Evolutionary conservation across 2,888 invertebrate species (phyloP).

Genomic region (Erebia palarica): DNA sequence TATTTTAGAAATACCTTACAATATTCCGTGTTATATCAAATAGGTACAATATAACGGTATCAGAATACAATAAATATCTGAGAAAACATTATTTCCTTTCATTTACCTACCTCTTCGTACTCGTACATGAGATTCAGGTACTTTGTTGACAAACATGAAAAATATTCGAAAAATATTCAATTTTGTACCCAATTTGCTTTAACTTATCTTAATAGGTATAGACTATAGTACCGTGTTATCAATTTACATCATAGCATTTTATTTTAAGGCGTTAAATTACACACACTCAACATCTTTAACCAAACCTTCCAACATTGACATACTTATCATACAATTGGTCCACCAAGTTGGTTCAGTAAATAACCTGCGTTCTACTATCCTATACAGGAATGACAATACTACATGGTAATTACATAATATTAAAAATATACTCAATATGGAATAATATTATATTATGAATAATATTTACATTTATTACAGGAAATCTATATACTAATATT

Average conservation of each 20-base stretch:
- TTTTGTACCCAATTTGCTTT: too few species aligned
- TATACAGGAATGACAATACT: constrained; percentile 7
- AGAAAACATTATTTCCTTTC: background rate
- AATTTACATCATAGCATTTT: background rate
- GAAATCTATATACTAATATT: too few species aligned
- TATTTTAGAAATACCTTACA: background rate
- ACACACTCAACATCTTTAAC: background rate
- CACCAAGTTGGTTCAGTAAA: background rate
- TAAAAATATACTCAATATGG: background rate
- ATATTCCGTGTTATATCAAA: background rate
- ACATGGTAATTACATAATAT: background rate
- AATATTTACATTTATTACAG: background rate
- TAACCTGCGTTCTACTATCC: background rate
- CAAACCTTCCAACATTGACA: background rate
- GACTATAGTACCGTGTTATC: background rate
- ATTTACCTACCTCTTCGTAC: background rate
- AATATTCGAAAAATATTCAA: constrained; percentile 16
- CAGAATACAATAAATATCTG: constrained; percentile 13
- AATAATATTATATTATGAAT: background rate
- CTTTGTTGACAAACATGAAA: background rate
- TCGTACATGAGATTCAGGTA: constrained; percentile 4
- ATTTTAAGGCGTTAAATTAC: background rate
- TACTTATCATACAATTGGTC: constrained; percentile 4
- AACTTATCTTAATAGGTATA: background rate
- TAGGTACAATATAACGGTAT: background rate